Percentiles rank a stretch among this genome's conserved stretches.
phyloP scores from a whole-genome alignment of 2,888 invertebrate species.

The Axea sp. region DNA sequence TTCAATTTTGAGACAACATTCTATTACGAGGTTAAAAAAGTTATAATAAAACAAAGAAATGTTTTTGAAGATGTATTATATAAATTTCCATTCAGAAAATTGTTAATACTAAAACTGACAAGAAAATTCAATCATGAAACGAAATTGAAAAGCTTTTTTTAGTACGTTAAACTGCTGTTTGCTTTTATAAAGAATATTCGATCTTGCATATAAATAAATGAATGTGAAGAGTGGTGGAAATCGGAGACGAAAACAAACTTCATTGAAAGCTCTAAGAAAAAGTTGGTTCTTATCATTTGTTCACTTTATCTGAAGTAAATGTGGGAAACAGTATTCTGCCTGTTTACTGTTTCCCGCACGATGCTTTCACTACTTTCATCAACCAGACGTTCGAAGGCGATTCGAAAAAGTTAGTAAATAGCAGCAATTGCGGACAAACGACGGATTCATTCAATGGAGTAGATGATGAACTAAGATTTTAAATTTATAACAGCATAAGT shows the following conservation, averaged over 20 bases:
- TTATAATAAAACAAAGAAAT: too few relatives aligned
- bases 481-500: slow-evolving; percentile 16
- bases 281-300: slow-evolving; percentile 46
- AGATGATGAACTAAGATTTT: slow-evolving; percentile 39
- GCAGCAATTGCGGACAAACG: slow-evolving; percentile 36
- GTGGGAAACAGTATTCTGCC: slow-evolving; percentile 30
- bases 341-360: slow-evolving; percentile 46
- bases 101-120: slow-evolving; percentile 3
- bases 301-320: slow-evolving; percentile 44
- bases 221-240: slow-evolving; percentile 24
- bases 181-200: slow-evolving; percentile 23
- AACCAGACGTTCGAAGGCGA: slow-evolving; percentile 38
- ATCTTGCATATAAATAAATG: slow-evolving; percentile 28
- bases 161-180: slow-evolving; percentile 15
- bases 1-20: too few relatives aligned
- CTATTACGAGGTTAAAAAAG: too few relatives aligned
- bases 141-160: slow-evolving; percentile 15
- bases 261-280: slow-evolving; percentile 31
- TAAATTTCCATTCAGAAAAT: slow-evolving; percentile 7
- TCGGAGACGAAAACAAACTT: slow-evolving; percentile 38
- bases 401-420: slow-evolving; percentile 40
- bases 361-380: slow-evolving; percentile 54
- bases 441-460: slow-evolving; percentile 21
- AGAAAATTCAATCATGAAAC: neutral
- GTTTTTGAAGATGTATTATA: too few relatives aligned